Base-by-base conservation (phyloP, 2,888 invertebrate genomes). In the Ophraella communa region DNA sequence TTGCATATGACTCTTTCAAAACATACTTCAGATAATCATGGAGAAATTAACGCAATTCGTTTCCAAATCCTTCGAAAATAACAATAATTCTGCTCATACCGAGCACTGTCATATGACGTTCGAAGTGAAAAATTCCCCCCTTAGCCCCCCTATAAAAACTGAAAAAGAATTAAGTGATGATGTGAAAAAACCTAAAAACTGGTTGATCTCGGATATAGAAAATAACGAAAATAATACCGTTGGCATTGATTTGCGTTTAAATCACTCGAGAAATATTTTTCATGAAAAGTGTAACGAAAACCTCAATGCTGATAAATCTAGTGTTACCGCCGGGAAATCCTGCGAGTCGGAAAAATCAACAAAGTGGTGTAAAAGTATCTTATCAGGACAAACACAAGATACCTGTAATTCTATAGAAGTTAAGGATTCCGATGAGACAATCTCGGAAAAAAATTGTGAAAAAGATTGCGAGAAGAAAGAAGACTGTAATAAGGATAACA, bases 31-130 rank as follows among this genome's bases (percentile, higher is more conserved):
- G 35, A 39, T 77, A 74, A 75, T 76, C 74, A 94, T 94, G 94
- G 94, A 94, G 85, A 92, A 94, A 86, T 87, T 94, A 83, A 92
- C 94, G 79, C 92, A 93, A 86, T 94, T 94, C 86, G 94, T 94
- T 80, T 92, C 92, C 77, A 93, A 93, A 84, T 93, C 93, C 68
- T 91, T 94, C 83, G 91, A 91, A 80, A 88, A 87, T 73, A 75
- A 74, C 62, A 83, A 78, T 67, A 75, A 74, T 69, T 72, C 74
- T 44, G 71, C 76, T 61, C 71, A 75, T 62, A 75, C 76, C 65
- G 76, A 75, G 35, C 74, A 76, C 66, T 78, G 78, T 71, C 79
- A 80, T 71, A 69, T 78, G 63, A 76, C 69, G 45, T 70, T 65
- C 55, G 73, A 71, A 24, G 71, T 67, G 21, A 72, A 72, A 52